These are phyloP conservation scores for Morinoia aosen DNA, from an alignment of 2,888 invertebrate genomes.

Conservation along the genomic window DNA sequence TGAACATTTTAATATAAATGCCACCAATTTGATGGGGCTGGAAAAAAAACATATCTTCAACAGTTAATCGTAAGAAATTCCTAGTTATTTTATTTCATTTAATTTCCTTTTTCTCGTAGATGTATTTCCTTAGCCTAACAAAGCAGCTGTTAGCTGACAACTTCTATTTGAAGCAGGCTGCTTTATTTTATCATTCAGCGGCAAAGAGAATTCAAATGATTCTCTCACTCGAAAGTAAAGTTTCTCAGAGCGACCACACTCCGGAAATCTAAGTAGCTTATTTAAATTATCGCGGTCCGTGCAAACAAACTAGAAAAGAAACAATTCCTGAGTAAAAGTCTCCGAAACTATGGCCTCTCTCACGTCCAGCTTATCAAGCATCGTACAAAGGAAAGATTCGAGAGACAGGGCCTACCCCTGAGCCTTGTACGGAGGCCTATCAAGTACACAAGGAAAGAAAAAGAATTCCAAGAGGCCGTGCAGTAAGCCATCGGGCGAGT, in stretches of 20 bases:
- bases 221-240: background rate
- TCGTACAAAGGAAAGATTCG: slow-evolving; percentile 37
- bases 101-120: too few species aligned
- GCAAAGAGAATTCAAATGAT: background rate
- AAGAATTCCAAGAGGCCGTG: slow-evolving; percentile 31
- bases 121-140: background rate
- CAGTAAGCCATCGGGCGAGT: slow-evolving; percentile 45
- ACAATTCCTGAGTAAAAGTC: background rate
- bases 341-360: background rate
- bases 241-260: background rate
- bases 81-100: background rate
- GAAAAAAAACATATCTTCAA: background rate
- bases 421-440: slow-evolving; percentile 31
- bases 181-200: background rate
- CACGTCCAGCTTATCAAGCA: slow-evolving; percentile 23
- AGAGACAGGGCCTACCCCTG: background rate
- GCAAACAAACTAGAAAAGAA: background rate
- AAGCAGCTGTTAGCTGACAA: background rate
- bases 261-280: background rate
- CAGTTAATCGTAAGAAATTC: background rate
- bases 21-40: too few species aligned
- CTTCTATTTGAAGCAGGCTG: background rate
- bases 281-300: background rate
- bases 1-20: too few species aligned
- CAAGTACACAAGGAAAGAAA: slow-evolving; percentile 38